These are phyloP conservation scores for Isotomurus palustris DNA, from an alignment of 2,888 invertebrate species.

Conservation along the genomic window DNA sequence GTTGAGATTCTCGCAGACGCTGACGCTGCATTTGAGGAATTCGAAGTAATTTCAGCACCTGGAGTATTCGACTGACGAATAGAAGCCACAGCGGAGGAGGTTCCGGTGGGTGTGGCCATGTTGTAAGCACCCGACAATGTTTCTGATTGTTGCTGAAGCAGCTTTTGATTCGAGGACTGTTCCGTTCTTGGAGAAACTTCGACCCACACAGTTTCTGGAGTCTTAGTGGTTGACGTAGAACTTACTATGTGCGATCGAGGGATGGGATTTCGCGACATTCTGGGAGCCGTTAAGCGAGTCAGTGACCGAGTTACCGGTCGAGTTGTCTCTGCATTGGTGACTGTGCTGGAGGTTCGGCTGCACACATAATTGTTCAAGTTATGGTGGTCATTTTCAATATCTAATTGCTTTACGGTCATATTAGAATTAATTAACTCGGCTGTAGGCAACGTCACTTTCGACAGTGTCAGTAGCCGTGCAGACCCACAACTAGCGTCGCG, in stretches of 20 bases:
- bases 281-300: slow-evolving; percentile 43
- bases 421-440: slow-evolving; percentile 37
- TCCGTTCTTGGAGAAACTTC: too few relatives aligned
- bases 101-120: slow-evolving; percentile 11
- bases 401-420: slow-evolving; percentile 30
- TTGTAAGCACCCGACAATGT: slow-evolving; percentile 7
- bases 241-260: too few relatives aligned
- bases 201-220: too few relatives aligned
- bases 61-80: slow-evolving; percentile 19
- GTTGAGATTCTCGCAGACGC: too few relatives aligned
- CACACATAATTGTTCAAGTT: slow-evolving; percentile 45
- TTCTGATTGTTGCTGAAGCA: neutral
- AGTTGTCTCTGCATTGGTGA: slow-evolving; percentile 28
- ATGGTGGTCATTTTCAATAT: slow-evolving; percentile 29
- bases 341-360: slow-evolving; percentile 40
- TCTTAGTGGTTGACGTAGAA: slow-evolving; percentile 19
- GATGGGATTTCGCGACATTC: slow-evolving; percentile 38
- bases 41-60: slow-evolving; percentile 17
- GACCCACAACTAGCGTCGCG: slow-evolving; percentile 44
- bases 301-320: slow-evolving; percentile 45
- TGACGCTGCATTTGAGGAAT: neutral
- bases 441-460: slow-evolving; percentile 45
- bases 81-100: slow-evolving; percentile 5
- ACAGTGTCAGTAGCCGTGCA: slow-evolving; percentile 46
- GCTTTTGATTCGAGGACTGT: too few relatives aligned